A percentile compares a stretch with the other conserved stretches of the same genome.
phyloP scores from a whole-genome alignment of 2,797 vertebrate genomes.

The Leuciscus waleckii region DNA sequence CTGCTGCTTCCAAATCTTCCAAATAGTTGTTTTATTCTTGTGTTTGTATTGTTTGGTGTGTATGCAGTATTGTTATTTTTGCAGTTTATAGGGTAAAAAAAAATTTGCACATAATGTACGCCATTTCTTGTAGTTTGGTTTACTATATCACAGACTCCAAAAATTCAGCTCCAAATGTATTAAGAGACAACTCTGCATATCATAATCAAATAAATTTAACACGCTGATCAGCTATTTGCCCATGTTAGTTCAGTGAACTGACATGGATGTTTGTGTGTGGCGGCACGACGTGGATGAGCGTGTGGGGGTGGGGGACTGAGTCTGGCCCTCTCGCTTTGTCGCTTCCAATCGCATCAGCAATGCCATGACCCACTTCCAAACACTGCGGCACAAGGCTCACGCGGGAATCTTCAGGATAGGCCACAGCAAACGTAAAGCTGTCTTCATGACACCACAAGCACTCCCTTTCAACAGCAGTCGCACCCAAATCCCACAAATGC shows the following conservation, averaged over 20 bases:
- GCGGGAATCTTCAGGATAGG: constrained; percentile 28
- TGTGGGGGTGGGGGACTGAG: constrained; percentile 12
- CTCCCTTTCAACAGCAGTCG: background rate
- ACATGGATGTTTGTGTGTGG: constrained; percentile 19
- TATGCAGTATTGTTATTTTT: background rate
- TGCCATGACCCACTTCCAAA: constrained; percentile 60
- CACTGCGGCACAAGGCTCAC: constrained; percentile 15
- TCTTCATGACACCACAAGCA: constrained; percentile 12
- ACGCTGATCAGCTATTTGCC: constrained; percentile 17
- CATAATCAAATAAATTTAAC: background rate
- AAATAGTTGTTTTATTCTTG: background rate
- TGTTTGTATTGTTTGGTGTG: background rate
- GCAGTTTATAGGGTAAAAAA: background rate
- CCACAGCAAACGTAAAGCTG: constrained; percentile 33
- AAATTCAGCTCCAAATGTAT: background rate
- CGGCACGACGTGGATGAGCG: background rate
- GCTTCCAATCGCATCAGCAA: constrained; percentile 54
- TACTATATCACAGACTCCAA: background rate
- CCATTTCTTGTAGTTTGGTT: background rate
- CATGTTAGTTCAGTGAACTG: constrained; percentile 32
- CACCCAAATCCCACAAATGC: constrained; percentile 9
- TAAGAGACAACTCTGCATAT: background rate
- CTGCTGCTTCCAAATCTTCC: background rate
- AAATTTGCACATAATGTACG: too few relatives aligned
- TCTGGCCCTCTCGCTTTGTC: constrained; percentile 56